Base-by-base conservation (phyloP, 1,140 invertebrate species). In the Drosophila bocki region DNA sequence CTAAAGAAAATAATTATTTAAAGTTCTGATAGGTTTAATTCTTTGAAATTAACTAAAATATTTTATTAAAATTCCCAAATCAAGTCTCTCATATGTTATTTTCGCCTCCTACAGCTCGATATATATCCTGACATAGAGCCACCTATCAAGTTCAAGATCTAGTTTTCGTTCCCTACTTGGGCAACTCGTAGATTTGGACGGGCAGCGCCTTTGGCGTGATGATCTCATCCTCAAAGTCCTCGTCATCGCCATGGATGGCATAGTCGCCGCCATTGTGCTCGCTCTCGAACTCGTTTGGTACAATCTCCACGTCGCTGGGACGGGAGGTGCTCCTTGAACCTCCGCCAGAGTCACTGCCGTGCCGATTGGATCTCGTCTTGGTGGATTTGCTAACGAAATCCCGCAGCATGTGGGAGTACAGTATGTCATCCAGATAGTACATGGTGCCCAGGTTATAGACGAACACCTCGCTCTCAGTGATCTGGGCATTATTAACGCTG, bases 401-500 rank as follows among this genome's bases (percentile, higher is more conserved):
- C 47, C 82, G 80, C 58, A 94, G 71, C 70, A 92, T 83, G 61
- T 93, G 93, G 3, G 92, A 82, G 75, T 94, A 94, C 5, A 95
- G 84, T 37, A 95, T 93, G 68, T 94, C 93, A 75, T 95, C 94
- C 54, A 95, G 93, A 78, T 94, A 95, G 82, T 94, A 95, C 94
- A 95, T 95, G 63, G 94, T 95, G 44, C 94, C 94, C 65, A 95
- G 75, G 85, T 95, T 95, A 74, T 95, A 95, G 12, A 95, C 94
- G 82, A 95, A 95, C 17, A 95, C 94, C 85, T 95, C 94, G 75
- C 93, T 94, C 84, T 95, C 94, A 6, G 94, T 93, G 13, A 95
- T 94, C 60, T 94, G 93, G 22, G 94, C 94, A 63, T 94, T 93
- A 80, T 95, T 94, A 0, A 95, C 91, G 44, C 91, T 91, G 35